Conservation (phyloP, 2,797 vertebrate genomes). For the Clarias laeviceps region DNA sequence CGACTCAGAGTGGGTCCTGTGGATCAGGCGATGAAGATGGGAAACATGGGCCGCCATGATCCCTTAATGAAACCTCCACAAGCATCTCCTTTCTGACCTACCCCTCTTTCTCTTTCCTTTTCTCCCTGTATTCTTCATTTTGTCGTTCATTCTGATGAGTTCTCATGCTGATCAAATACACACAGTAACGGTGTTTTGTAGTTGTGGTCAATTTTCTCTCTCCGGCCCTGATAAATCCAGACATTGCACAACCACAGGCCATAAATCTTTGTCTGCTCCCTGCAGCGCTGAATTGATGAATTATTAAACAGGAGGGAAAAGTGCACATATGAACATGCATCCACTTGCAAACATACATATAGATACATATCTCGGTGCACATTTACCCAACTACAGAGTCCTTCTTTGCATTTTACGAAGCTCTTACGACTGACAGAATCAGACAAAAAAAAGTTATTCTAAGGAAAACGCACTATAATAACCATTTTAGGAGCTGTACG, state of each 20-base stretch:
- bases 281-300: conserved; percentile 84
- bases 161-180: conserved; percentile 90
- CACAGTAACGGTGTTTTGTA: conserved; percentile 88
- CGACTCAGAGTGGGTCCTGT: conserved; percentile 71
- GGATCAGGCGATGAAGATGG: conserved; percentile 78
- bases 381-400: conserved; percentile 21
- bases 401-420: conserved; percentile 12
- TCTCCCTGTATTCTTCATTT: conserved; percentile 27
- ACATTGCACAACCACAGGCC: conserved; percentile 88
- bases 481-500: no score
- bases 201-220: conserved; percentile 89
- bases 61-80: conserved; percentile 84
- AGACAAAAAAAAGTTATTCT: neutral
- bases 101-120: conserved; percentile 50
- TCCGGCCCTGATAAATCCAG: conserved; percentile 87
- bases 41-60: conserved; percentile 83
- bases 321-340: conserved; percentile 38
- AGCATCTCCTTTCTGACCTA: conserved; percentile 23
- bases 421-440: neutral
- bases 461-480: neutral
- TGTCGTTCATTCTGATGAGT: conserved; percentile 81
- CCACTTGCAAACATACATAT: conserved; percentile 54
- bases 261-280: conserved; percentile 87
- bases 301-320: conserved; percentile 81
- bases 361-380: conserved; percentile 29